A percentile compares a stretch with the other conserved stretches of the same genome.
These are phyloP conservation scores for Eubasilissa splendida DNA, from an alignment of 2,888 invertebrate species.

Conservation along the genomic window DNA sequence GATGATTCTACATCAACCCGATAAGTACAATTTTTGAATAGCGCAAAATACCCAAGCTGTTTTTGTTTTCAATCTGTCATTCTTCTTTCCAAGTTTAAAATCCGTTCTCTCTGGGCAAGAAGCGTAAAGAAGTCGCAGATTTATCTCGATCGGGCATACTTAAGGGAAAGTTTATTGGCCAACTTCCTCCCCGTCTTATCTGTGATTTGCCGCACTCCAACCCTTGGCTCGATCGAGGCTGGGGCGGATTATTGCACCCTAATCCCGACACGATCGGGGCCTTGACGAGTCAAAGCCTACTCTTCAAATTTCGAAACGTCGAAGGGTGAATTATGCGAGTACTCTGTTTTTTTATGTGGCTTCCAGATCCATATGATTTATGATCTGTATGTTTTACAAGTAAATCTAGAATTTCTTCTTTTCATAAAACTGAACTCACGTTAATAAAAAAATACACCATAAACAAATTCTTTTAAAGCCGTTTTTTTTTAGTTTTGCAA, in stretches of 20 bases:
- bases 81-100: neutral
- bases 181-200: slow-evolving; percentile 34
- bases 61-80: neutral
- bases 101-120: neutral
- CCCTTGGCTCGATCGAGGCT: neutral
- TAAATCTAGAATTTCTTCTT: too few species aligned
- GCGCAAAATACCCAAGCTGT: neutral
- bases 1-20: too few species aligned
- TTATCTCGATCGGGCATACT: slow-evolving; percentile 25
- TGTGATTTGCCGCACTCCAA: slow-evolving; percentile 32
- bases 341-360: too few species aligned
- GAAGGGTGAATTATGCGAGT: slow-evolving; percentile 1
- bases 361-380: too few species aligned
- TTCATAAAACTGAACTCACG: too few species aligned
- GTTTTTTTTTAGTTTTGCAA: too few species aligned
- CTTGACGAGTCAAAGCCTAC: slow-evolving; percentile 28
- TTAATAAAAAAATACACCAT: too few species aligned
- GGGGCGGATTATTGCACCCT: slow-evolving; percentile 36
- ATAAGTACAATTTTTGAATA: neutral
- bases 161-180: slow-evolving; percentile 29
- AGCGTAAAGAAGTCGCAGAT: slow-evolving; percentile 17
- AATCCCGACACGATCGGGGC: slow-evolving; percentile 32
- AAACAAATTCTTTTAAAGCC: too few species aligned
- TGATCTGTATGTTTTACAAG: too few species aligned
- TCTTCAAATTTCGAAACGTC: slow-evolving; percentile 16